phyloP scores from a whole-genome alignment of 2,797 vertebrate genomes.

The Yasuhikotakia modesta region DNA sequence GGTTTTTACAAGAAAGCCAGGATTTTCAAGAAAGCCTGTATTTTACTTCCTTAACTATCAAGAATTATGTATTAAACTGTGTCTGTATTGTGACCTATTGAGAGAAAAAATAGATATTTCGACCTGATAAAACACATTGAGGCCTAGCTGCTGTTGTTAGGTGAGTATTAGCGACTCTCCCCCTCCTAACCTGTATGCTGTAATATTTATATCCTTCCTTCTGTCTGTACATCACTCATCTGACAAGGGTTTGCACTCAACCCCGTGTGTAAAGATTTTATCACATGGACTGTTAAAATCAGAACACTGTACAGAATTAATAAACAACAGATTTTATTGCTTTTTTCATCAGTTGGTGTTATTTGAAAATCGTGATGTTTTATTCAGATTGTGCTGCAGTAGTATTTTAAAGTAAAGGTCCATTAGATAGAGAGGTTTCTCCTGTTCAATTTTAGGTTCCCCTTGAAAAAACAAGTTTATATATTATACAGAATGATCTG shows the following conservation, averaged over 20 bases:
- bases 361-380: conserved; percentile 70
- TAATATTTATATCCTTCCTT: conserved; percentile 75
- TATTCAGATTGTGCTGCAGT: conserved; percentile 66
- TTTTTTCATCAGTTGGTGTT: conserved; percentile 74
- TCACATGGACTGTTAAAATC: conserved; percentile 79
- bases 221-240: conserved; percentile 70
- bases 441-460: conserved; percentile 11
- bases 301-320: conserved; percentile 81
- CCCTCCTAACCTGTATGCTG: conserved; percentile 67
- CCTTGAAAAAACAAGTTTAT: no score
- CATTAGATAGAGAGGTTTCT: conserved; percentile 73
- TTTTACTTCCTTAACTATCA: no score
- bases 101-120: conserved; percentile 32
- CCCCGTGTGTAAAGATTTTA: conserved; percentile 80
- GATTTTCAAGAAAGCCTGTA: conserved; percentile 75
- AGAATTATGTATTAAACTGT: conserved; percentile 44
- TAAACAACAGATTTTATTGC: conserved; percentile 77
- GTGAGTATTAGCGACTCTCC: conserved; percentile 57
- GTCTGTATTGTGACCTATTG: not conserved
- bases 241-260: conserved; percentile 83
- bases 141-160: conserved; percentile 57
- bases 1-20: conserved; percentile 92
- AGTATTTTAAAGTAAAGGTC: conserved; percentile 57
- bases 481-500: no score
- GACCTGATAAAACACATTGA: conserved; percentile 72